phyloP scores from a whole-genome alignment of 2,113 vertebrate genomes.

The Neopipo cinnamomea region DNA sequence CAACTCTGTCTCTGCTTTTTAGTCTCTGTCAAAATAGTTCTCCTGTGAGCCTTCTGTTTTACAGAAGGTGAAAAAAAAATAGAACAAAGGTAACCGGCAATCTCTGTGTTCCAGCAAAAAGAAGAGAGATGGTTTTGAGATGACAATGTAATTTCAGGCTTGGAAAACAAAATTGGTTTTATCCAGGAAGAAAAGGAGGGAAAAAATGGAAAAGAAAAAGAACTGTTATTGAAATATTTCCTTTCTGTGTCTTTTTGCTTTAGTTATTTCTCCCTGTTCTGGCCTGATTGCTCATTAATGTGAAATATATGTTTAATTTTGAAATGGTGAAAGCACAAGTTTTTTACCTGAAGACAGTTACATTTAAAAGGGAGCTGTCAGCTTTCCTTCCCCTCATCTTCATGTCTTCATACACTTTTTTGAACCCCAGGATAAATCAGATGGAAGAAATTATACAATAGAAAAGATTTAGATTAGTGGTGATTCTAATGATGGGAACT shows the following conservation, averaged over 20 bases:
- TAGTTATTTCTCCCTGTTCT: neutral
- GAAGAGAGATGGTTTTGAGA: neutral
- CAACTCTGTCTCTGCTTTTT: neutral
- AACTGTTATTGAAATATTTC: neutral
- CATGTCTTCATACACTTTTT: neutral
- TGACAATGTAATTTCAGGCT: slow-evolving; percentile 3
- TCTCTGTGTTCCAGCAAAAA: slow-evolving; percentile 7
- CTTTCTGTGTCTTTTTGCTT: neutral
- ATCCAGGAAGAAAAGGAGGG: neutral
- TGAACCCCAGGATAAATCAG: neutral
- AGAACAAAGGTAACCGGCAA: neutral
- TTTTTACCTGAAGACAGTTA: neutral
- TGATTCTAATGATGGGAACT: neutral
- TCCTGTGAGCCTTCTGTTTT: slow-evolving; percentile 25
- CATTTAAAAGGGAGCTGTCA: neutral
- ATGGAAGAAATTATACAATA: neutral
- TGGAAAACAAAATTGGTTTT: neutral
- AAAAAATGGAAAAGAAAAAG: neutral
- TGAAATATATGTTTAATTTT: neutral
- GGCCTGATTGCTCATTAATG: neutral
- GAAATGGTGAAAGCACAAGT: neutral
- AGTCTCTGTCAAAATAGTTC: neutral
- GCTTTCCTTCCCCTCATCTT: neutral
- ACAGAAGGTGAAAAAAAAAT: neutral
- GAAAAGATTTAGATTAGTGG: neutral